Conservation (phyloP, 2,888 invertebrate species). For the Dusona sp. region DNA sequence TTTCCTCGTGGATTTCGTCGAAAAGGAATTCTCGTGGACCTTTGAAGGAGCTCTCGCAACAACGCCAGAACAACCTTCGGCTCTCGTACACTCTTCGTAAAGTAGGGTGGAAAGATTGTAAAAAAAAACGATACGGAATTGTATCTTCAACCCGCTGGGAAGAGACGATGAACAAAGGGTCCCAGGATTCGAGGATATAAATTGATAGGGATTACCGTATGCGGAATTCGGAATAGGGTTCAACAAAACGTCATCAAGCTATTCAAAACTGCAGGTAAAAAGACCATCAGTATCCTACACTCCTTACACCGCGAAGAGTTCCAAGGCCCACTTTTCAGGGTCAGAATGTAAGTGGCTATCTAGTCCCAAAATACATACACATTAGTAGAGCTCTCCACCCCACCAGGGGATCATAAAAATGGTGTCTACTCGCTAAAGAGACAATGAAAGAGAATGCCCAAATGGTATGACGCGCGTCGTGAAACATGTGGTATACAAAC, state of each 20-base stretch:
- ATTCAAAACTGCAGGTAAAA: neutral
- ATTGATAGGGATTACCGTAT: neutral
- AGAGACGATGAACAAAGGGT: slow-evolving; percentile 28
- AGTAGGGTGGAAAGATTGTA: neutral
- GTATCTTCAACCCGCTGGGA: slow-evolving; percentile 65
- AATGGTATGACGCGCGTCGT: slow-evolving; percentile 73
- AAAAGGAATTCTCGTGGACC: slow-evolving; percentile 75
- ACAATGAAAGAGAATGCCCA: slow-evolving; percentile 18
- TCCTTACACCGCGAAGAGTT: neutral
- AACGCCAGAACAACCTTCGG: slow-evolving; percentile 40
- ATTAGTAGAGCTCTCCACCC: slow-evolving; percentile 50
- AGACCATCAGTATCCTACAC: neutral
- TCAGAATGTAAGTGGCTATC: neutral
- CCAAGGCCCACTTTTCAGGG: neutral
- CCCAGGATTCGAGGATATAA: slow-evolving; percentile 8
- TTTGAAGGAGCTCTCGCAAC: slow-evolving; percentile 71
- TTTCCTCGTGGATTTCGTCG: slow-evolving; percentile 74
- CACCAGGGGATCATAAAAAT: slow-evolving; percentile 69
- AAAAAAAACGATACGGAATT: slow-evolving; percentile 15
- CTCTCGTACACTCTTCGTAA: slow-evolving; percentile 2
- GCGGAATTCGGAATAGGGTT: no score
- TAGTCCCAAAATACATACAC: slow-evolving; percentile 22
- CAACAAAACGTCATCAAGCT: neutral
- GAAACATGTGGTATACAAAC: slow-evolving; percentile 76
- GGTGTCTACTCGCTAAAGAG: slow-evolving; percentile 58